Base-by-base conservation (phyloP, 2,113 vertebrate genomes). In the Silurus glanis region DNA sequence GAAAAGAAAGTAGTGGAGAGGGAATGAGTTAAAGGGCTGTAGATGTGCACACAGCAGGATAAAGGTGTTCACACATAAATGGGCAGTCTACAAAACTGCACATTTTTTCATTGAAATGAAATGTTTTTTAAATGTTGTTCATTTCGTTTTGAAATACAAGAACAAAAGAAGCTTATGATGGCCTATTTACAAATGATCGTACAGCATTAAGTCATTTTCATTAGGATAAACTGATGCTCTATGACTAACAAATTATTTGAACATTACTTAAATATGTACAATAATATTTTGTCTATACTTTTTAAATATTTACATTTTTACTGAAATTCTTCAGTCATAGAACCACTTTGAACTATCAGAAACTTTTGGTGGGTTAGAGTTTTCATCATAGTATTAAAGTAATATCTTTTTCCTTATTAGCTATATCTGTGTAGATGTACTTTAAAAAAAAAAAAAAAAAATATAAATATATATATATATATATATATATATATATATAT, bases 1-100 rank as follows among this genome's bases (percentile, higher is more conserved):
- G 78, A 90, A 87, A 88, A 86, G 74, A 86, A 80, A 75, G 47
- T 89, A 72, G 9, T 45, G 47, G 64, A 88, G 90, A 58, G 86
- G 86, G 90, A 90, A 37, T 25, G 58, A 37, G 71, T 59, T 69
- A 80, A 78, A 74, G 67, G 19, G 67, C 76, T 78, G 21, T 58
- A 58, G 28, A 61, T 64, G 85, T 81, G 87, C 51, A 85, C 14
- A 53, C 67, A 28, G 62, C n/a, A 56, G 49, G 61, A 78, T 74
- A 23, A 82, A 79, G 66, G 55, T 71, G 55, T 67, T 64, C 71
- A 79, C 53, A 61, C 28, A 76, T n/a, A 61, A 69, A 84, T 71
- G 83, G 58, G 83, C 59, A 81, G 85, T 6, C 59, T 74, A 37
- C 51, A 69, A 67, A 85, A 85, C 51, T 58, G 25, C 5, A 47